phyloP scores from a whole-genome alignment of 2,113 vertebrate species.

The Odontophorus gujanensis region DNA sequence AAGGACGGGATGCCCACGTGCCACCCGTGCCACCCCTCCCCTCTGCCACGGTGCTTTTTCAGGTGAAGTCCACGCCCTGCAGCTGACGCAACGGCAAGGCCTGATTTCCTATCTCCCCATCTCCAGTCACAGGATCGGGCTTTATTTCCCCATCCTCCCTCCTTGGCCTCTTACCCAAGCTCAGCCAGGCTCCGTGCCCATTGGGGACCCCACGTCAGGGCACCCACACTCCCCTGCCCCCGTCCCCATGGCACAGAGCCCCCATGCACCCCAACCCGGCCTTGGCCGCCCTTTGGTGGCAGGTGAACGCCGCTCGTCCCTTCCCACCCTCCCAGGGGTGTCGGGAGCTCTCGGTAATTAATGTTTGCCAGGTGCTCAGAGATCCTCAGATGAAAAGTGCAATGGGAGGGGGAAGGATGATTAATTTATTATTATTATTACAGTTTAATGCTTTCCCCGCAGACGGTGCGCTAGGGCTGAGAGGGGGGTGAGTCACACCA shows the following conservation, averaged over 20 bases:
- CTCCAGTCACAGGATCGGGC: slow-evolving; percentile 49
- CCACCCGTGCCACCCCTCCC: slow-evolving; percentile 31
- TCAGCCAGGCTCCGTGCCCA: neutral
- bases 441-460: slow-evolving; percentile 69
- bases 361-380: slow-evolving; percentile 70
- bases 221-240: neutral
- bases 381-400: slow-evolving; percentile 71
- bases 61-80: slow-evolving; percentile 72
- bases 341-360: slow-evolving; percentile 56
- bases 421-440: slow-evolving; percentile 77
- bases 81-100: slow-evolving; percentile 52
- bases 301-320: slow-evolving; percentile 32
- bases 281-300: neutral
- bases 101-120: slow-evolving; percentile 49
- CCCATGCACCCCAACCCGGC: accelerated
- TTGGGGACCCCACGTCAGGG: neutral
- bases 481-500: slow-evolving; percentile 42
- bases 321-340: slow-evolving; percentile 52
- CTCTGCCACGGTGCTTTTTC: slow-evolving; percentile 62
- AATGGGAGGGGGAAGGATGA: slow-evolving; percentile 73
- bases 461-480: slow-evolving; percentile 63
- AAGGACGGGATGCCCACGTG: too few relatives aligned
- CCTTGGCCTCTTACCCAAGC: slow-evolving; percentile 42
- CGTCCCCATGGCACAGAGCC: neutral
- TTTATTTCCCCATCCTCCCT: slow-evolving; percentile 52